Conservation (phyloP, 1,140 invertebrate genomes). For the Leptinotarsa texana region DNA sequence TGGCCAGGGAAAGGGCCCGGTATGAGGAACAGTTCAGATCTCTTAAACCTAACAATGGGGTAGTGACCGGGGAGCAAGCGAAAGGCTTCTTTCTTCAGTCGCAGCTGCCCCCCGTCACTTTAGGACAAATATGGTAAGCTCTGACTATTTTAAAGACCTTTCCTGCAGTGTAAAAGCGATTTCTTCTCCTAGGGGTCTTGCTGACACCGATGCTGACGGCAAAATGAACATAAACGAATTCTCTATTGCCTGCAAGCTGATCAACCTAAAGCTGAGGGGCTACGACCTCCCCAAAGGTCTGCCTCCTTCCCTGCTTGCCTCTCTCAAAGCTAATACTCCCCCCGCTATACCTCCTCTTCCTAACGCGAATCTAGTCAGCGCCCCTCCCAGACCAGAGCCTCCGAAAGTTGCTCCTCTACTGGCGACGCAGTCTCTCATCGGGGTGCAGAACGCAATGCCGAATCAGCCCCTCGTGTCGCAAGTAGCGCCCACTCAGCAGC, state of each 20-base stretch:
- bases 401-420: conserved; percentile 46
- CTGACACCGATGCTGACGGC: conserved; percentile 95
- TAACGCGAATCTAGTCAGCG: conserved; percentile 41
- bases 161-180: not conserved
- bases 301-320: conserved; percentile 74
- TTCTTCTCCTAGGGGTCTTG: conserved; percentile 72
- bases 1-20: conserved; percentile 81
- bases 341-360: conserved; percentile 53
- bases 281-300: conserved; percentile 85
- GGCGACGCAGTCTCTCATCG: conserved; percentile 26
- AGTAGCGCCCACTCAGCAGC: not conserved
- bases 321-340: conserved; percentile 58
- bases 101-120: conserved; percentile 80
- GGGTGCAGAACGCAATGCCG: conserved; percentile 28
- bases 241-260: conserved; percentile 96
- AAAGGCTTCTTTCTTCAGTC: conserved; percentile 93
- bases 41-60: conserved; percentile 84
- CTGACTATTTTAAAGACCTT: too few species aligned
- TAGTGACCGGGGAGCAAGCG: conserved; percentile 91
- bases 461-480: conserved; percentile 35
- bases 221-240: conserved; percentile 97
- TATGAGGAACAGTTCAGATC: conserved; percentile 92
- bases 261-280: conserved; percentile 90
- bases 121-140: conserved; percentile 92
- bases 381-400: conserved; percentile 58